phyloP scores from a whole-genome alignment of 2,797 vertebrate species.

The Schizopygopsis malacanthus region DNA sequence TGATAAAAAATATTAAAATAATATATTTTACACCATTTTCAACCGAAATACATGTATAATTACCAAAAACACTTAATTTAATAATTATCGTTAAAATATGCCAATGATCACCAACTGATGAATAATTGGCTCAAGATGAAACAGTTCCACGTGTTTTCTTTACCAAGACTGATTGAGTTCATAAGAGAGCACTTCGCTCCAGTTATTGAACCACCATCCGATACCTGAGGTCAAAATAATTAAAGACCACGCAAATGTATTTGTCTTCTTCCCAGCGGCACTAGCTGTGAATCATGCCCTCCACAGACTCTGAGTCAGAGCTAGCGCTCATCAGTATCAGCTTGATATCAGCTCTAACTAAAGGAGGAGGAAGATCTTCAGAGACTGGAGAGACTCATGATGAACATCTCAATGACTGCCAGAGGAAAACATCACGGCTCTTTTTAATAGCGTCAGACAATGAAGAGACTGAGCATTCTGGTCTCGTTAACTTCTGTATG shows the following conservation, averaged over 20 bases:
- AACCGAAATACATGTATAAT: background rate
- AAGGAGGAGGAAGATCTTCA: background rate
- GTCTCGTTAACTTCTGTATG: background rate
- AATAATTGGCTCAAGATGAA: background rate
- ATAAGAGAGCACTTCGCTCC: background rate
- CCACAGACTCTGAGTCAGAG: conserved; percentile 39
- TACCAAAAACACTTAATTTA: background rate
- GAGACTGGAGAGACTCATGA: background rate
- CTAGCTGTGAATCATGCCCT: conserved; percentile 14
- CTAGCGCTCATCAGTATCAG: background rate
- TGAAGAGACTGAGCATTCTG: background rate
- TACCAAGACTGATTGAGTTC: background rate
- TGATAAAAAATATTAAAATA: background rate
- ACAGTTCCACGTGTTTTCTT: background rate
- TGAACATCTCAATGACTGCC: background rate
- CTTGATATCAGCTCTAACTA: background rate
- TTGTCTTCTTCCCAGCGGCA: background rate
- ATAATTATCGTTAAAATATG: background rate
- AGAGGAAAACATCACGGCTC: background rate
- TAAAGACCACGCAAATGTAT: background rate
- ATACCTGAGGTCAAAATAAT: background rate
- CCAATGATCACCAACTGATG: background rate
- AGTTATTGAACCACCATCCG: conserved; percentile 3
- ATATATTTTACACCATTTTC: background rate
- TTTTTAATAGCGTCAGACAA: background rate